Evolutionary conservation across 1,140 invertebrate species (phyloP).

Genomic region (Bombyx mandarina): DNA sequence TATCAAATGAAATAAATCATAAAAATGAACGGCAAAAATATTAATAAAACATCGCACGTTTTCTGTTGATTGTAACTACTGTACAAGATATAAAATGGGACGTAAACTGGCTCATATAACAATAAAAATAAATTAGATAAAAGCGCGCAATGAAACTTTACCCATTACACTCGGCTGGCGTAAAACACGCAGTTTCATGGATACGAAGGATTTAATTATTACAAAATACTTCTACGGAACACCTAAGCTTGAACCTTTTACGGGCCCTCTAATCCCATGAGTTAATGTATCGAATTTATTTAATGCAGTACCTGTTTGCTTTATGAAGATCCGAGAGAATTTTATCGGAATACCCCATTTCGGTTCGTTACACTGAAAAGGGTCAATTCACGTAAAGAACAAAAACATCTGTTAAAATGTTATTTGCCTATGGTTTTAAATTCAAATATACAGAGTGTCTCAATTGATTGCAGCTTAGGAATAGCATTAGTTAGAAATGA

Average conservation of each 20-base stretch:
- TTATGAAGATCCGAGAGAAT: constrained; percentile 1
- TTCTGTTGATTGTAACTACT: constrained; percentile 34
- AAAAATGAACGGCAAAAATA: not conserved
- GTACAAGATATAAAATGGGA: constrained; percentile 42
- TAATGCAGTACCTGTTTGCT: not conserved
- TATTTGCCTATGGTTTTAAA: no score
- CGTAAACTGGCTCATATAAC: constrained; percentile 60
- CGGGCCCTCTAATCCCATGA: constrained; percentile 10
- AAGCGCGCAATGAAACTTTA: constrained; percentile 60
- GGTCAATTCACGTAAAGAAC: no score
- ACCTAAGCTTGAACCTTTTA: constrained; percentile 17
- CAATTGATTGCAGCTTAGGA: no score
- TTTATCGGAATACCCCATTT: no score
- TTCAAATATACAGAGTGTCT: no score
- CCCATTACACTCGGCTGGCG: constrained; percentile 42
- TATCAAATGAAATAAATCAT: no score
- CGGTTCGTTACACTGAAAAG: no score
- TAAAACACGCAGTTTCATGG: constrained; percentile 51
- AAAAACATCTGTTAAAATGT: no score
- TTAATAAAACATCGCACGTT: constrained; percentile 18
- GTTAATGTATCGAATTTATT: constrained; percentile 11
- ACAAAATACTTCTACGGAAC: constrained; percentile 40
- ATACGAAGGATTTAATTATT: constrained; percentile 57
- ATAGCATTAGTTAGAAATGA: no score
- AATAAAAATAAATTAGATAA: constrained; percentile 67